These are phyloP conservation scores for Phthorimaea operculella DNA, from an alignment of 1,140 invertebrate genomes.

Conservation along the genomic window DNA sequence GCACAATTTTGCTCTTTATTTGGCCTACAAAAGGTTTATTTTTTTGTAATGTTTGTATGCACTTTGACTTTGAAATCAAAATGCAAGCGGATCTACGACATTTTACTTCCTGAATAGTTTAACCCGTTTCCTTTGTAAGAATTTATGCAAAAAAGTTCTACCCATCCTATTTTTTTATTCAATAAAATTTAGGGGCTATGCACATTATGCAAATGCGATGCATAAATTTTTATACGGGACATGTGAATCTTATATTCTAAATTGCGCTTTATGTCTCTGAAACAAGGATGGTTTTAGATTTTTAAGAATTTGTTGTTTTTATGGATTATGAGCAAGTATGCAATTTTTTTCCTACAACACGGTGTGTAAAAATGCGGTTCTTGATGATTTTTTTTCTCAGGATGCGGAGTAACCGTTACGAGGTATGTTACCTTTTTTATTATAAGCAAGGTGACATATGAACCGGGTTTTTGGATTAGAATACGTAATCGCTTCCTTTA, in stretches of 20 bases:
- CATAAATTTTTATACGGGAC: constrained; percentile 63
- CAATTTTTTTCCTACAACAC: constrained; percentile 47
- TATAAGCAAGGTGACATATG: constrained; percentile 55
- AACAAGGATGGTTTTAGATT: constrained; percentile 30
- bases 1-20: constrained; percentile 30
- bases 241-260: constrained; percentile 17
- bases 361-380: constrained; percentile 45
- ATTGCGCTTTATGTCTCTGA: constrained; percentile 13
- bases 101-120: constrained; percentile 63
- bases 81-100: constrained; percentile 47
- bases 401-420: constrained; percentile 49
- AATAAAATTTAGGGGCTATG: constrained; percentile 67
- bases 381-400: constrained; percentile 63
- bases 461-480: constrained; percentile 59
- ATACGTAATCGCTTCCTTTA: constrained; percentile 68
- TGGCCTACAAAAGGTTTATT: constrained; percentile 16
- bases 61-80: constrained; percentile 38
- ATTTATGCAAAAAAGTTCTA: constrained; percentile 70
- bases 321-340: constrained; percentile 51
- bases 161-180: constrained; percentile 70
- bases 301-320: constrained; percentile 25
- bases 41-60: constrained; percentile 16
- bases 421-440: constrained; percentile 44
- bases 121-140: constrained; percentile 67
- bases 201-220: constrained; percentile 69